Conservation (phyloP, 2,888 invertebrate genomes). For the Lapara coniferarum region DNA sequence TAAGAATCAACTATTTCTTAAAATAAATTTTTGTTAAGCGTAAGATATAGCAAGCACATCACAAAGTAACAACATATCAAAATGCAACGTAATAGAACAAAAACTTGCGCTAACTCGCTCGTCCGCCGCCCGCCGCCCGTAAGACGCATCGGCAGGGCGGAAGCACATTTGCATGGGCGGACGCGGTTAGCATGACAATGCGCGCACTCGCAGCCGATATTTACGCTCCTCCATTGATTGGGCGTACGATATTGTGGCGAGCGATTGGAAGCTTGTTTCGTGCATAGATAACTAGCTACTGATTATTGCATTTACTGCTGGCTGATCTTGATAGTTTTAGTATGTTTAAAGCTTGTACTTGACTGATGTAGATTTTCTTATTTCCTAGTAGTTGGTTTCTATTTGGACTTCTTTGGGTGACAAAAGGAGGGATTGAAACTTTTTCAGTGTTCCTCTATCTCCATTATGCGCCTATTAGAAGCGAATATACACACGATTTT, state of each 20-base stretch:
- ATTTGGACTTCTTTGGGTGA: background rate
- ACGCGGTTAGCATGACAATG: conserved; percentile 69
- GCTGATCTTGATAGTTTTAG: background rate
- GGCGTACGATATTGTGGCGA: conserved; percentile 41
- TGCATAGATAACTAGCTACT: conserved; percentile 15
- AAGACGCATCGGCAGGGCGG: conserved; percentile 55
- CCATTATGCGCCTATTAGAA: too few relatives aligned
- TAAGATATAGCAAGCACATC: too few relatives aligned
- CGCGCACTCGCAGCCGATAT: conserved; percentile 55
- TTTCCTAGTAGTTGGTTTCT: background rate
- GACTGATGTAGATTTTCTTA: too few relatives aligned
- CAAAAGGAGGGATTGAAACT: too few relatives aligned
- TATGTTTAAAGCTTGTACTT: too few relatives aligned
- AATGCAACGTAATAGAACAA: conserved; percentile 6
- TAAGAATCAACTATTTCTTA: too few relatives aligned
- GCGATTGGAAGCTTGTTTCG: conserved; percentile 34
- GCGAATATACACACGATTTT: too few relatives aligned
- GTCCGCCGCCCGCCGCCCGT: conserved; percentile 39
- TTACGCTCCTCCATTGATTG: conserved; percentile 61
- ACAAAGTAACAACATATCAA: background rate
- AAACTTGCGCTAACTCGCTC: background rate
- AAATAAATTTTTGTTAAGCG: too few relatives aligned
- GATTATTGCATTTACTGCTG: conserved; percentile 6
- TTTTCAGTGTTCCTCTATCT: too few relatives aligned
- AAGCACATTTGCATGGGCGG: conserved; percentile 64